Percentiles rank a stretch among this genome's conserved stretches.
phyloP scores from a whole-genome alignment of 2,888 invertebrate species.

The Listrodromus nycthemerus region DNA sequence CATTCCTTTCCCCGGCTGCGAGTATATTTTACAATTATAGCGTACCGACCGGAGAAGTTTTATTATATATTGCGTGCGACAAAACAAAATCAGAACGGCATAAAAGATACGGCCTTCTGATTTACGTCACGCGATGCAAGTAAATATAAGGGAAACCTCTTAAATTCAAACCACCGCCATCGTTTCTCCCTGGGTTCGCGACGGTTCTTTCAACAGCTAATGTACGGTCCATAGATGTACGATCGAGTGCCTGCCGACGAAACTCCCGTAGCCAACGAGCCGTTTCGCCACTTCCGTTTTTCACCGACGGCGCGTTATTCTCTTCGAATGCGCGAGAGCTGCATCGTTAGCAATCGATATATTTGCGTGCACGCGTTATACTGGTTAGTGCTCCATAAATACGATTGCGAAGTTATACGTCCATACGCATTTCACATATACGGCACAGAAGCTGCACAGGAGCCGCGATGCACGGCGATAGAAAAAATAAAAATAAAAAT shows the following conservation, averaged over 20 bases:
- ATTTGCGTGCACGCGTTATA: background rate
- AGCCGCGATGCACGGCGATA: background rate
- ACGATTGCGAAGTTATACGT: conserved; percentile 5
- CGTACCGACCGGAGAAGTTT: conserved; percentile 13
- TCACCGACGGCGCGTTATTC: background rate
- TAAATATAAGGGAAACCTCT: background rate
- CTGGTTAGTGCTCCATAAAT: background rate
- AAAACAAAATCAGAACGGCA: background rate
- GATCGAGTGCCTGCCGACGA: background rate
- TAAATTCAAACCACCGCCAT: background rate
- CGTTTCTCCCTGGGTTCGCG: background rate
- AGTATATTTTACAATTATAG: conserved; percentile 63
- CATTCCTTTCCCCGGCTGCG: conserved; percentile 7
- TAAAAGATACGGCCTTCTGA: background rate
- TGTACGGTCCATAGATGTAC: background rate
- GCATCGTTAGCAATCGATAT: conserved; percentile 15
- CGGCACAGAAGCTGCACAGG: conserved; percentile 4
- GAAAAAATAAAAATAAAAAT: background rate
- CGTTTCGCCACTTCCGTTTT: conserved; percentile 2
- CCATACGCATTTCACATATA: conserved; percentile 28
- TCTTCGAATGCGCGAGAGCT: background rate
- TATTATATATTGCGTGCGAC: background rate
- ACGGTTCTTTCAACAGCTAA: background rate
- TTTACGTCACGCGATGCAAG: background rate
- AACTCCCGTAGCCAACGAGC: background rate